phyloP scores from a whole-genome alignment of 2,888 invertebrate species.

The Platycnemis pennipes region DNA sequence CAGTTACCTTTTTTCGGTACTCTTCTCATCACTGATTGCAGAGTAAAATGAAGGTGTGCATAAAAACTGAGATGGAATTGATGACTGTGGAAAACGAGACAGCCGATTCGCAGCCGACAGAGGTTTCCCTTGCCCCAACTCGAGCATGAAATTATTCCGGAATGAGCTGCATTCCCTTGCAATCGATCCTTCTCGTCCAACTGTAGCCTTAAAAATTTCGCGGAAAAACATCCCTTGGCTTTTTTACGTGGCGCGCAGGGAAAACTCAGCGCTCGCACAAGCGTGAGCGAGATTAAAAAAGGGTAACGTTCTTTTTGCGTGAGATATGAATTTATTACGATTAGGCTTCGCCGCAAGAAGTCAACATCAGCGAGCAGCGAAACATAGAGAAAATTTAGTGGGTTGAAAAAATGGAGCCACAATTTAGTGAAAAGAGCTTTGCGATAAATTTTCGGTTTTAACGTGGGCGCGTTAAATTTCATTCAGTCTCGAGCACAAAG shows the following conservation, averaged over 20 bases:
- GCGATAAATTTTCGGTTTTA: not conserved
- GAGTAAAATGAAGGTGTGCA: no score
- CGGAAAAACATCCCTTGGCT: not conserved
- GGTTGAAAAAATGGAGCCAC: not conserved
- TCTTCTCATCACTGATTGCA: no score
- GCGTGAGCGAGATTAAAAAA: not conserved
- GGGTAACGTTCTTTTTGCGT: not conserved
- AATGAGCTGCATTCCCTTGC: not conserved
- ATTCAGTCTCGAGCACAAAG: not conserved
- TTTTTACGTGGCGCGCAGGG: not conserved
- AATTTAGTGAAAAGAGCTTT: not conserved
- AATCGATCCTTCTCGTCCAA: not conserved
- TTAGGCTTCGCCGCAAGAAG: not conserved
- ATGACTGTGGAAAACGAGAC: no score
- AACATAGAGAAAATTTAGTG: not conserved
- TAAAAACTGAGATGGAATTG: no score
- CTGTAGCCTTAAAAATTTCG: slow-evolving; percentile 12
- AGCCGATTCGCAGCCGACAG: no score
- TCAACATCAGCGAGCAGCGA: not conserved
- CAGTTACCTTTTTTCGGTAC: no score
- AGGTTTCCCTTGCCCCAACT: no score
- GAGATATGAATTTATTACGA: not conserved
- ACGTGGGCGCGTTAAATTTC: not conserved
- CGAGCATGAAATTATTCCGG: not conserved
- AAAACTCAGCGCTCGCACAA: not conserved